phyloP scores from a whole-genome alignment of 2,888 invertebrate species.

The Germaria angustata region DNA sequence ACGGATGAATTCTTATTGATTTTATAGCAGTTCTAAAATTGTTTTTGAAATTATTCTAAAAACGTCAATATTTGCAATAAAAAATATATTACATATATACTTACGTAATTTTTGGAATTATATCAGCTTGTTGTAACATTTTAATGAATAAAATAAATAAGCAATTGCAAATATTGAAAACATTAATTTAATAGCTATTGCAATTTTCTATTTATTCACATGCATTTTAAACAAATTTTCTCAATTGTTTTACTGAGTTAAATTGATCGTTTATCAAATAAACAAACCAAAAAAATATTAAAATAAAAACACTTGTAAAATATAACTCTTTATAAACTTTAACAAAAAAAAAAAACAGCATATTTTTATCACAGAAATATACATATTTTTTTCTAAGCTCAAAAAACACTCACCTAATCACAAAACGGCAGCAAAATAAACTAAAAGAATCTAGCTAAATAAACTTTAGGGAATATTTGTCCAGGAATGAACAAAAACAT shows the following conservation, averaged over 20 bases:
- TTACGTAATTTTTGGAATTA: too few species aligned
- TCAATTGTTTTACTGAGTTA: not conserved
- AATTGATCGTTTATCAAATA: slow-evolving; percentile 3
- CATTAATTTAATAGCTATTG: too few species aligned
- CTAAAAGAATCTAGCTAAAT: slow-evolving; percentile 19
- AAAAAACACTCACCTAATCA: slow-evolving; percentile 47
- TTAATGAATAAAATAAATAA: too few species aligned
- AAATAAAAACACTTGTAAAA: slow-evolving; percentile 55
- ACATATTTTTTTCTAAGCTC: slow-evolving; percentile 62
- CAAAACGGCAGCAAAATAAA: slow-evolving; percentile 51
- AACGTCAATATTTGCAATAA: too few species aligned
- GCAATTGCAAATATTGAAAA: too few species aligned
- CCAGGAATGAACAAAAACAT: not conserved
- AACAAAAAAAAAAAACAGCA: slow-evolving; percentile 1
- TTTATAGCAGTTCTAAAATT: too few species aligned
- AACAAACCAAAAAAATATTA: not conserved
- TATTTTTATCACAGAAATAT: slow-evolving; percentile 46
- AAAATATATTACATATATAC: too few species aligned
- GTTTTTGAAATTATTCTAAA: too few species aligned
- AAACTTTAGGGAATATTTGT: slow-evolving; percentile 12
- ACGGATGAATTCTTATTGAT: too few species aligned
- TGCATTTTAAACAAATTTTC: not conserved
- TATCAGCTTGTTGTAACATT: too few species aligned
- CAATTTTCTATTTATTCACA: too few species aligned
- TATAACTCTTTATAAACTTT: slow-evolving; percentile 23